Evolutionary conservation across 2,113 vertebrate genomes (phyloP), one percentile per base, ranked within the genome.

Genomic region (Colossoma macropomum): DNA sequence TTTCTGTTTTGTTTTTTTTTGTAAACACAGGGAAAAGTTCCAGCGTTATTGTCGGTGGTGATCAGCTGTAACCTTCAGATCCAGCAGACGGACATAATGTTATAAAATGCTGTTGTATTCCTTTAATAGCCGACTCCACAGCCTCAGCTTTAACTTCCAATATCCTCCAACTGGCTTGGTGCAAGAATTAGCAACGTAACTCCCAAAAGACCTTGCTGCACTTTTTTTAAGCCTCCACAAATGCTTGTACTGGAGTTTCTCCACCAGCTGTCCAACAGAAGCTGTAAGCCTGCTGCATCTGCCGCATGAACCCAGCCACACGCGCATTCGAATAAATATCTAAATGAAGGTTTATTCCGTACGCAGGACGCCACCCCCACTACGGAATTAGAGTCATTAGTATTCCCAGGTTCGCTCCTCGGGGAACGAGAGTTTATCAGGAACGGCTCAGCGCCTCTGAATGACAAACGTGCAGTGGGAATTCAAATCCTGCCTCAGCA

Each of bases 381-480:
- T 63, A 54, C 52, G 41, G 17, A n/a, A 80, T 71, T 28, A 63
- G 63, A 60, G 19, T 52, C 54, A 45, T 86, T 84, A 79, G 79
- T 59, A 80, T 83, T 68, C 60, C 27, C 71, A 45, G 66, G 30
- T 84, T 66, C 30, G 52, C 21, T 30, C 80, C 77, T 83, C 60
- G 25, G 63, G 45, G 32, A 66, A 21, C 8, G 59, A 34, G 62
- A 59, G 38, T 70, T 48, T 23, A 72, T 80, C 70, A 34, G 60
- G 25, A 66, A 19, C 17, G 56, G 60, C 76, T 79, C 66, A 16
- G 71, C 12, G 7, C 23, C 41, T 48, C 54, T 28, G 77, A 82
- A 83, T 87, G 54, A 85, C 68, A 80, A 84, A 77, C 56, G 60
- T 81, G 79, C 52, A 84, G 15, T 45, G 81, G 71, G 50, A 78